Conservation (phyloP, 1,140 invertebrate species). For the Ostrea edulis region DNA sequence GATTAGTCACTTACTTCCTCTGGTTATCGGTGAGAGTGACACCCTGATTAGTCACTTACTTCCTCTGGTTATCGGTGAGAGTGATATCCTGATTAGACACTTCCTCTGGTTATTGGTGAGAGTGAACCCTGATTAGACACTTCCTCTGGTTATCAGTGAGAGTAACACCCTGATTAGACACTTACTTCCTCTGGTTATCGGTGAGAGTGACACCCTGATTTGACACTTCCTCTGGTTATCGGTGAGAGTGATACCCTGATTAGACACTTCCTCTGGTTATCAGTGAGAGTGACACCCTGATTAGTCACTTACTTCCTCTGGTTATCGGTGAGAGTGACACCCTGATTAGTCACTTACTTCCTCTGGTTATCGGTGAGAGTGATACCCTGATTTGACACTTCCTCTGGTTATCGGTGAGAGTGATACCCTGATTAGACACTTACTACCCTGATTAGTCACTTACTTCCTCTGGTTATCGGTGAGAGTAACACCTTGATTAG, state of each 20-base stretch:
- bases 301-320: slow-evolving; percentile 95
- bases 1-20: slow-evolving; percentile 93
- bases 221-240: slow-evolving; percentile 96
- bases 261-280: slow-evolving; percentile 95
- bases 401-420: slow-evolving; percentile 95
- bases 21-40: slow-evolving; percentile 97
- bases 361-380: slow-evolving; percentile 96
- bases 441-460: too few relatives aligned
- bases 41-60: slow-evolving; percentile 95
- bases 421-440: slow-evolving; percentile 96
- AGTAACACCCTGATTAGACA: slow-evolving; percentile 95
- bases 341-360: slow-evolving; percentile 96
- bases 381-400: slow-evolving; percentile 96
- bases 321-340: slow-evolving; percentile 97
- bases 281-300: slow-evolving; percentile 96
- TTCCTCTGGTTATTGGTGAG: slow-evolving; percentile 96
- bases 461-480: slow-evolving; percentile 96
- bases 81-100: slow-evolving; percentile 97
- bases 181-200: slow-evolving; percentile 96
- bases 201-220: slow-evolving; percentile 96
- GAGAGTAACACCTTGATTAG: slow-evolving; percentile 95
- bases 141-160: slow-evolving; percentile 96
- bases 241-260: slow-evolving; percentile 96
- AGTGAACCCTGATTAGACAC: slow-evolving; percentile 95
- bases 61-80: slow-evolving; percentile 94